A percentile compares a stretch with the other conserved stretches of the same genome.
These are phyloP conservation scores for Kryptolebias ocellatus DNA, from an alignment of 2,797 vertebrate species.

Conservation along the genomic window DNA sequence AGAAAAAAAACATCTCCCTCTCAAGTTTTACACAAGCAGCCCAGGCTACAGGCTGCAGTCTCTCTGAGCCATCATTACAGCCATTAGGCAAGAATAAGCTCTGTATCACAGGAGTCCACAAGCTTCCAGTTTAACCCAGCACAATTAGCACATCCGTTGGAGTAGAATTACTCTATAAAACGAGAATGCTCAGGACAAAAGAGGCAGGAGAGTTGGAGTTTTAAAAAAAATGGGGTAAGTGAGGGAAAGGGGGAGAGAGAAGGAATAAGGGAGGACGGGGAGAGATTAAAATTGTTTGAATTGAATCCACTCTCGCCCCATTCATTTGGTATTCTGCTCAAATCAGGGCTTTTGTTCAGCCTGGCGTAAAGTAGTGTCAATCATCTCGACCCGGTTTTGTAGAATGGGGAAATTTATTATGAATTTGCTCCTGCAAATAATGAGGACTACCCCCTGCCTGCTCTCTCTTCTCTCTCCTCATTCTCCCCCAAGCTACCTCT, in stretches of 20 bases:
- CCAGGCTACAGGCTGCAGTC: conserved; percentile 57
- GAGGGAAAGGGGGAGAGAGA: conserved; percentile 69
- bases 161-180: conserved; percentile 85
- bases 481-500: conserved; percentile 58
- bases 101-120: conserved; percentile 78
- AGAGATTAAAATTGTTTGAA: conserved; percentile 88
- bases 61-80: conserved; percentile 74
- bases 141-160: conserved; percentile 84
- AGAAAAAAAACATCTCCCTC: conserved; percentile 34
- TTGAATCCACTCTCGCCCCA: conserved; percentile 84
- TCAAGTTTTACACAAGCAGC: conserved; percentile 44
- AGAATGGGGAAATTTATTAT: conserved; percentile 86
- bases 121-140: conserved; percentile 81
- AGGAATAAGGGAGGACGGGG: conserved; percentile 73
- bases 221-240: conserved; percentile 64
- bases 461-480: conserved; percentile 55
- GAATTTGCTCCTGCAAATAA: conserved; percentile 87
- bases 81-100: conserved; percentile 81
- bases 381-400: conserved; percentile 84
- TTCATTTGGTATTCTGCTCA: conserved; percentile 86
- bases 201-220: conserved; percentile 69
- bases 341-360: conserved; percentile 86
- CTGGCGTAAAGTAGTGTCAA: conserved; percentile 86
- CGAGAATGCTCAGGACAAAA: conserved; percentile 77
- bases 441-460: conserved; percentile 81